Conservation (phyloP, 2,888 invertebrate genomes). For the Ischnura elegans region DNA sequence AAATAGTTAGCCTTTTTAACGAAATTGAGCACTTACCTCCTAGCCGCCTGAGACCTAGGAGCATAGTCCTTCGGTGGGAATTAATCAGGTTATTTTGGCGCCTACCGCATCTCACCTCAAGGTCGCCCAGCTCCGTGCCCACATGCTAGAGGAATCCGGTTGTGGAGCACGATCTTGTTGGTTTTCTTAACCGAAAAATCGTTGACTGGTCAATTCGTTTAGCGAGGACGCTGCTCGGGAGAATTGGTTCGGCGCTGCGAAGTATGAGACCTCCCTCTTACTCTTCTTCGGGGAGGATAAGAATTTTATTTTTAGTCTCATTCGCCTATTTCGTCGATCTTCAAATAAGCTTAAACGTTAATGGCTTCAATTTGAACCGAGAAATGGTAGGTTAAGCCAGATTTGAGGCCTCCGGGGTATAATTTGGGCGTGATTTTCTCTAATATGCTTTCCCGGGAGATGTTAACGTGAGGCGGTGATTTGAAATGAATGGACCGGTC, state of each 20-base stretch:
- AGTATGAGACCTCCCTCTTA: not conserved
- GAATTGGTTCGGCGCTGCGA: not conserved
- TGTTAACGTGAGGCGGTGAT: not conserved
- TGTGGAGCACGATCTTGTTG: not conserved
- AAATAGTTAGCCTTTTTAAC: too few relatives aligned
- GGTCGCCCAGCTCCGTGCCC: not conserved
- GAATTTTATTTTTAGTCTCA: not conserved
- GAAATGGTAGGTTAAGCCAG: not conserved
- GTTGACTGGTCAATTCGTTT: not conserved
- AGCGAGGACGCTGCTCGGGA: not conserved
- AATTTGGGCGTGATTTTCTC: not conserved
- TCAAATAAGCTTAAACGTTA: not conserved
- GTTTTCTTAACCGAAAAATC: not conserved
- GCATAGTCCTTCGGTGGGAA: not conserved
- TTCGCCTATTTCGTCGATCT: not conserved
- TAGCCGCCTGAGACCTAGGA: not conserved
- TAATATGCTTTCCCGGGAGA: not conserved
- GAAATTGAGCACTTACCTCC: not conserved
- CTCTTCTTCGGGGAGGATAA: not conserved
- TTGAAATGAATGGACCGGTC: not conserved
- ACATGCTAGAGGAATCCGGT: not conserved
- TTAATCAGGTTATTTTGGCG: constrained; percentile 17
- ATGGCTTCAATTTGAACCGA: not conserved
- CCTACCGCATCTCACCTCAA: not conserved
- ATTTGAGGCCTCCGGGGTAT: not conserved